Evolutionary conservation across 2,888 invertebrate genomes (phyloP).

Genomic region (Limenitis camilla): DNA sequence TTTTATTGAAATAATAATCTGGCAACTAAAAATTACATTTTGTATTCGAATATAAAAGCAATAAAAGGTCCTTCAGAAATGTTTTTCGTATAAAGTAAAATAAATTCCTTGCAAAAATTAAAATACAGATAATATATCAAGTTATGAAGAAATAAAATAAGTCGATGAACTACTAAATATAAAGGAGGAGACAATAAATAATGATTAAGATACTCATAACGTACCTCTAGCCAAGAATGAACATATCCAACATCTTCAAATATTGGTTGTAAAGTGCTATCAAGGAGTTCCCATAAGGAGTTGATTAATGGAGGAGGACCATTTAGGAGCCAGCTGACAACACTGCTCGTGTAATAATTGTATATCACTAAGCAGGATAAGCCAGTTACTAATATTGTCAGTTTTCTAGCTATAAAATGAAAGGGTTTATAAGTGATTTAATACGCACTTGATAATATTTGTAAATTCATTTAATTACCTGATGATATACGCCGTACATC

Average conservation of each 20-base stretch:
- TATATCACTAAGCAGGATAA: conserved; percentile 60
- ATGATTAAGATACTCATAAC: no score
- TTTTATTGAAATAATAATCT: conserved; percentile 48
- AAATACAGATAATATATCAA: no score
- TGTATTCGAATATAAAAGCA: no score
- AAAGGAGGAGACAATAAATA: no score
- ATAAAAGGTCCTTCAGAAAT: no score
- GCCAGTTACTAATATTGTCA: conserved; percentile 52
- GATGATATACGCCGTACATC: conserved; percentile 32
- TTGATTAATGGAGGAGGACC: conserved; percentile 66
- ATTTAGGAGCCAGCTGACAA: conserved; percentile 72
- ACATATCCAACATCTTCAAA: conserved; percentile 67
- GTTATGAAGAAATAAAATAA: no score
- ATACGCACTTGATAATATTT: neutral
- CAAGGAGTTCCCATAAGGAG: conserved; percentile 62
- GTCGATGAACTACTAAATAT: no score
- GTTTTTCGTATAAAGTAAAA: no score
- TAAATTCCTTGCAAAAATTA: no score
- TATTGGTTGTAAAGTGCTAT: conserved; percentile 65
- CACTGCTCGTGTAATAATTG: conserved; percentile 76
- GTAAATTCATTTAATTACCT: conserved; percentile 33
- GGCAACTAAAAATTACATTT: conserved; percentile 36
- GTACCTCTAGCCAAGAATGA: conserved; percentile 55
- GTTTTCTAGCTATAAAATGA: conserved; percentile 40
- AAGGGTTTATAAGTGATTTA: no score